Evolutionary conservation across 2,888 invertebrate species (phyloP).

Genomic region (Epirrita christyi): DNA sequence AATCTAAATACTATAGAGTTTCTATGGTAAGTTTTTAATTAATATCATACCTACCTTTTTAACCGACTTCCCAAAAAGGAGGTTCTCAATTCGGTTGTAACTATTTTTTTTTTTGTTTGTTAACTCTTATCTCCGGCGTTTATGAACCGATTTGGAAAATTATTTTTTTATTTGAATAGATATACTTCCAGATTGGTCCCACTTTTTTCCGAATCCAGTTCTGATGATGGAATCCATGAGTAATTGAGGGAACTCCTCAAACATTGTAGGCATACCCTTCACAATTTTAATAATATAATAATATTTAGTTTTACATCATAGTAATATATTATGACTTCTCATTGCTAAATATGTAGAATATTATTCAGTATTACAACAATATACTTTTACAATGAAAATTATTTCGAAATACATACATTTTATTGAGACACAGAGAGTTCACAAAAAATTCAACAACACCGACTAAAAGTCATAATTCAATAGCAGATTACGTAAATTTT

Average conservation of each 20-base stretch:
- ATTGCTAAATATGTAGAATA: constrained; percentile 34
- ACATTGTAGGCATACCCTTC: too few relatives aligned
- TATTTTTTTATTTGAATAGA: too few relatives aligned
- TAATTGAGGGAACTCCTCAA: too few relatives aligned
- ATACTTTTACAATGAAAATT: constrained; percentile 33
- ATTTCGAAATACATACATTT: constrained; percentile 26
- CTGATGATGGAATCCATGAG: too few relatives aligned
- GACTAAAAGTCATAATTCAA: constrained; percentile 20
- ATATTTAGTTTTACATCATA: constrained; percentile 38
- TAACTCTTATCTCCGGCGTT: too few relatives aligned
- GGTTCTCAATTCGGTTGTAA: too few relatives aligned
- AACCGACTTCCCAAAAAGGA: too few relatives aligned
- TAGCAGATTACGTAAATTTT: constrained; percentile 26
- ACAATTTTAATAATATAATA: constrained; percentile 38
- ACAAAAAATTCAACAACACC: constrained; percentile 26
- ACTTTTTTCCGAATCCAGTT: too few relatives aligned
- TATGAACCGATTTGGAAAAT: too few relatives aligned
- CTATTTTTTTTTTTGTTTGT: too few relatives aligned
- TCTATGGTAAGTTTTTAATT: constrained; percentile 61
- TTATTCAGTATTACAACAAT: constrained; percentile 29
- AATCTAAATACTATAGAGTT: constrained; percentile 52
- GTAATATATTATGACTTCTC: constrained; percentile 25
- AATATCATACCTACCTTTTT: too few relatives aligned
- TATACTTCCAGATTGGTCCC: too few relatives aligned
- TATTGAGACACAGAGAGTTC: constrained; percentile 25